Base-by-base conservation (phyloP, 2,797 vertebrate species). In the Lacerta viridis region DNA sequence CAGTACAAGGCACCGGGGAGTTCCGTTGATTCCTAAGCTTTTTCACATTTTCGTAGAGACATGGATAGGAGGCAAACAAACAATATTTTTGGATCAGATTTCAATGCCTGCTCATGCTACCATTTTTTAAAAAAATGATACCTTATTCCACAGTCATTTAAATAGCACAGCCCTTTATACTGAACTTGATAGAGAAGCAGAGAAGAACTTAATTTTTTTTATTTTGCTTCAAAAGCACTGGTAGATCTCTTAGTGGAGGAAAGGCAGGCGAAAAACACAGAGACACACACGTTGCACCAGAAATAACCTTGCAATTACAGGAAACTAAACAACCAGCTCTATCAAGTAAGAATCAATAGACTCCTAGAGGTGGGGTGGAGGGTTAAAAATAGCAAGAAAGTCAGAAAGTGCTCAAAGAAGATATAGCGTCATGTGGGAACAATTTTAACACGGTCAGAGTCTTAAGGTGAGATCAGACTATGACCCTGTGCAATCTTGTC, bases 281-380 rank as follows among this genome's bases (percentile, higher is more conserved):
- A 23, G 27, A 9, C 55, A 66, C 15, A 41, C 71, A 75, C 23
- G 64, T 50, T 46, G 76, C 15, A 74, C 75, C 29, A 84, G 50
- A 89, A 85, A 80, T 64, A 89, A 75, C n/a, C 77, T 66, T 80
- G 71, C 77, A 75, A 85, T 89, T 85, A 66, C 41, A 75, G 46
- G 33, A 33, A 88, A 69, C 64, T 27, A 23, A 90, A 81, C 71
- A 87, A 59, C 43, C 36, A 61, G 66, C 71, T 61, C 72, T 75
- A 29, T 36, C 77, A 69, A 11, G 23, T 43, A 55, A 46, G 23
- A 90, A 88, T 84, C 71, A 75, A 90, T 55, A 87, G 59, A 74
- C 23, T 66, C n/a, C 69, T 66, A 33, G 17, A 15, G 55, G 33
- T 55, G 10, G 18, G 68, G 46, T 59, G 7, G 6, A 9, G 41